These are phyloP conservation scores for Acanthaster planci DNA, from an alignment of 35 echinoderm and acorn worm species.

Conservation along the genomic window DNA sequence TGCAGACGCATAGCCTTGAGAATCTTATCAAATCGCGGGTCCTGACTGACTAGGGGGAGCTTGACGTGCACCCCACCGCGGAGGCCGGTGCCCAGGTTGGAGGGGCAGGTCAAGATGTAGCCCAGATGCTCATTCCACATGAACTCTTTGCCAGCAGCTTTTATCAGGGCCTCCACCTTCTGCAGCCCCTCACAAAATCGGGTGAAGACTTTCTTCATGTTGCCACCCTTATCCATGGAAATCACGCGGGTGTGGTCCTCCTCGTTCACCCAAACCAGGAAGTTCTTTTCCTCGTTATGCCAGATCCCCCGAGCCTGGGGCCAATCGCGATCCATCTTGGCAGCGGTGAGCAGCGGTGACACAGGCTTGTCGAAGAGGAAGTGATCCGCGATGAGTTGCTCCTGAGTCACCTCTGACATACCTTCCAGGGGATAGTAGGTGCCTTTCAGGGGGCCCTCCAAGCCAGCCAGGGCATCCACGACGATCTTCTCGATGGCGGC, in stretches of 20 bases:
- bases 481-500: conserved; percentile 81
- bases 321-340: conserved; percentile 96
- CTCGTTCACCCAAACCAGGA: conserved; percentile 97
- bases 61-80: conserved; percentile 93
- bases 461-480: conserved; percentile 66
- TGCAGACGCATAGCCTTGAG: conserved; percentile 81
- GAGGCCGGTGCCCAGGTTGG: conserved; percentile 94
- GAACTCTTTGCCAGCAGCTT: conserved; percentile 79
- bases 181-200: conserved; percentile 93
- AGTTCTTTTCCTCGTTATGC: conserved; percentile 96
- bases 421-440: conserved; percentile 94
- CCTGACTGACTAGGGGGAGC: conserved; percentile 73
- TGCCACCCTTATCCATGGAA: conserved; percentile 95
- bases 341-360: conserved; percentile 91
- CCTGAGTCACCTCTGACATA: conserved; percentile 91
- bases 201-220: conserved; percentile 82
- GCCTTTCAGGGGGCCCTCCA: conserved; percentile 76
- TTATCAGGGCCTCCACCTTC: conserved; percentile 82
- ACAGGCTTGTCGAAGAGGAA: conserved; percentile 99
- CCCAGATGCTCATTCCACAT: conserved; percentile 99
- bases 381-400: conserved; percentile 92
- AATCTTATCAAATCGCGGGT: conserved; percentile 75
- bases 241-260: conserved; percentile 97
- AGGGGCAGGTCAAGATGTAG: conserved; percentile 93
- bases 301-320: conserved; percentile 95